These are phyloP conservation scores for Pristionchus japonicus DNA, from an alignment of 2,888 invertebrate species.

Conservation along the genomic window DNA sequence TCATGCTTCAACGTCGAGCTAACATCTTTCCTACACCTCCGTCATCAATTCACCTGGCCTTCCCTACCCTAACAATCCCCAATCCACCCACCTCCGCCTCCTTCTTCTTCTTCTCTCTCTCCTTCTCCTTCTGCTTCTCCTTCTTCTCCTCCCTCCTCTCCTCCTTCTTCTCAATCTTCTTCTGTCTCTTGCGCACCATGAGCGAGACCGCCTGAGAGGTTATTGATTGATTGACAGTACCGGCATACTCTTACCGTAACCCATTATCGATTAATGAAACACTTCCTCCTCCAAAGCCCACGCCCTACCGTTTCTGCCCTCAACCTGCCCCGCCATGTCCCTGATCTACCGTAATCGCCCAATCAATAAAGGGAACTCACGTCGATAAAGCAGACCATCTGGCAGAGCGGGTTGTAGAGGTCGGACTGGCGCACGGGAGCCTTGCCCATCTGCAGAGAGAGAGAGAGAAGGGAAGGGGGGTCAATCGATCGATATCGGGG, in stretches of 20 bases:
- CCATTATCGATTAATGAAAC: not conserved
- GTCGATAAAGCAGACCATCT: conserved; percentile 23
- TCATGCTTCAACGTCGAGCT: too few relatives aligned
- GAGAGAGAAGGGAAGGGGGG: not conserved
- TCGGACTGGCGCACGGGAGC: conserved; percentile 1
- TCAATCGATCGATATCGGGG: not conserved
- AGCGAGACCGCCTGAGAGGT: not conserved
- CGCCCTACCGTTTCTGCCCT: not conserved
- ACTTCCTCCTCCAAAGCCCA: too few relatives aligned
- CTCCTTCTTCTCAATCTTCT: conserved; percentile 18
- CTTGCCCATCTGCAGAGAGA: not conserved
- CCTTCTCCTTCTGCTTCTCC: not conserved
- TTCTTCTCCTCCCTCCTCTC: not conserved
- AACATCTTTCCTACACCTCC: too few relatives aligned
- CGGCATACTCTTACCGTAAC: not conserved
- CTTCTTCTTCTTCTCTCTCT: not conserved
- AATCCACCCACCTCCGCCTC: not conserved
- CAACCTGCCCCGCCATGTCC: not conserved
- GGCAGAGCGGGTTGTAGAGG: conserved; percentile 22
- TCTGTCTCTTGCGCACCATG: not conserved
- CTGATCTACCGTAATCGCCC: not conserved
- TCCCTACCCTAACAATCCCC: too few relatives aligned
- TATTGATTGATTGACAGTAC: not conserved
- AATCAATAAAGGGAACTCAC: conserved; percentile 3
- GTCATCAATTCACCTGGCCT: too few relatives aligned